Evolutionary conservation across 1,140 invertebrate genomes (phyloP), one percentile per base, ranked within the genome.

Genomic region (Drosophila lini): DNA sequence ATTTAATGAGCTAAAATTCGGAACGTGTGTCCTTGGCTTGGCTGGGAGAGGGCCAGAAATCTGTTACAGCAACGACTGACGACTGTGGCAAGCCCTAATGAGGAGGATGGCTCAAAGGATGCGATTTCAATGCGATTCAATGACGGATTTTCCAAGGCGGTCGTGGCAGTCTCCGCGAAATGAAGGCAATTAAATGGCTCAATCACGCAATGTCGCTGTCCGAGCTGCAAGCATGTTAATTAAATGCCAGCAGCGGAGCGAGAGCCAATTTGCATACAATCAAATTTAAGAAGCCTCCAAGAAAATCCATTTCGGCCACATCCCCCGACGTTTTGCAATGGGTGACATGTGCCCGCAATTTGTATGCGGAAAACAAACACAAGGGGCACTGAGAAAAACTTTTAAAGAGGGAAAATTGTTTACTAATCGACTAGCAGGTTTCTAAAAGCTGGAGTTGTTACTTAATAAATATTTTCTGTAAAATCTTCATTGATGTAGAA

Each of bases 1-100:
- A 82, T 82, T 88, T 85, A 85, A 85, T 85, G 82, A 85, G 82
- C 82, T 82, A 45, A 78, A 85, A 88, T 82, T 88, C 69, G 74
- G 59, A 82, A 68, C 81, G 61, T 76, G 75, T 85, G 83, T 71
- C 82, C 79, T 82, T 61, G 69, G 69, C 67, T 50, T 50, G 65
- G 67, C 61, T 40, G 76, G 50, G 16, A 58, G 47, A 38, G 36
- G 32, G 47, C 6, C 47, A 19, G 36, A 58, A 80, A 81, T 77
- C 73, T 71, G 79, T 64, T 61, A 40, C 40, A 32, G 22, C 68
- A 74, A 45, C 41, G 47, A 50, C 48, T 19, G 16, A 1, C 19
- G 55, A 16, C 68, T 67, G 50, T 65, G 28, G 19, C 60, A 45
- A 36, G 50, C 63, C 59, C 65, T 71, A 71, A 71, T 73, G 69